These are phyloP conservation scores for Bubo bubo DNA, from an alignment of 2,113 vertebrate species.

Conservation along the genomic window DNA sequence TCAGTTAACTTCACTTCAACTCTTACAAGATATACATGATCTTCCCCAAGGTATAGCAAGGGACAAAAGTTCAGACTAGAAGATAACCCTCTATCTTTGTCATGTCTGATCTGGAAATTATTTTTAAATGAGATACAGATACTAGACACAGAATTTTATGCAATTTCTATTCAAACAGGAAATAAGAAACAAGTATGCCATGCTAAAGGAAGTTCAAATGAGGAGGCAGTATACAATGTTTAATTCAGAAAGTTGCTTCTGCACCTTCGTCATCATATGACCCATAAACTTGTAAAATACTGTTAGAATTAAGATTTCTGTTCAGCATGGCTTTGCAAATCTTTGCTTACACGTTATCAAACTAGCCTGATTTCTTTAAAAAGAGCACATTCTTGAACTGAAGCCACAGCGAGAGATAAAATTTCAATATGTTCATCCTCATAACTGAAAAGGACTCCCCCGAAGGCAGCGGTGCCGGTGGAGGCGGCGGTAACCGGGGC, in stretches of 20 bases:
- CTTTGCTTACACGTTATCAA: neutral
- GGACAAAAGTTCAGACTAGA: neutral
- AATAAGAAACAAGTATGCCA: neutral
- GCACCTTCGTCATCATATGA: neutral
- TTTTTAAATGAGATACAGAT: neutral
- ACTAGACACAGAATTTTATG: neutral
- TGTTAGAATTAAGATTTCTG: neutral
- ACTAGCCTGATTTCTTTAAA: neutral
- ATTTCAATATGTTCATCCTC: fast-evolving
- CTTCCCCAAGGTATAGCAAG: neutral
- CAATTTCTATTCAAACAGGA: neutral
- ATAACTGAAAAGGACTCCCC: fast-evolving
- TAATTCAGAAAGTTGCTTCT: neutral
- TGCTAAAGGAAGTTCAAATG: neutral
- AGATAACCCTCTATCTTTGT: neutral
- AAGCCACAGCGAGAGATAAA: neutral
- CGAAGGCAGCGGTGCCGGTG: fast-evolving
- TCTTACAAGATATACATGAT: neutral
- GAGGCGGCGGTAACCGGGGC: neutral
- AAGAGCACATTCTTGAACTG: neutral
- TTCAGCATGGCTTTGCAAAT: neutral
- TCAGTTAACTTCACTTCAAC: neutral
- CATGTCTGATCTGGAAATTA: neutral
- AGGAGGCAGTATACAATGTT: neutral
- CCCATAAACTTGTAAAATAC: neutral